Percentiles rank a stretch among this genome's conserved stretches.
phyloP scores from a whole-genome alignment of 2,113 vertebrate genomes.

The Danionella cerebrum region DNA sequence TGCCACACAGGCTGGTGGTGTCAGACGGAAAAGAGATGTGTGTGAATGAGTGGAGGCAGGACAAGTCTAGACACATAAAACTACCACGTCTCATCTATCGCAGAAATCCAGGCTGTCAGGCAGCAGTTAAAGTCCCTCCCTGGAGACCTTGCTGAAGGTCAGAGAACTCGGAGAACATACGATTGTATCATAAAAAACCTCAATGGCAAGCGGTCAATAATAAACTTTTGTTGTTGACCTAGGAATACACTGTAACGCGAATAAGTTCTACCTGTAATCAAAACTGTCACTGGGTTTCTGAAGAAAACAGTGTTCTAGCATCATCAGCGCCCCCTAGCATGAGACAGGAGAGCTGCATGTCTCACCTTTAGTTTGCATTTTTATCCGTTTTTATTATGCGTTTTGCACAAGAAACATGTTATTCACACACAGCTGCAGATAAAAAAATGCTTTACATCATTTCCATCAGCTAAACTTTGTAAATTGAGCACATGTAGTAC shows the following conservation, averaged over 20 bases:
- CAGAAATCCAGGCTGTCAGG: background rate
- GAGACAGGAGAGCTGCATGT: too few relatives aligned
- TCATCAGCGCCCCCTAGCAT: too few relatives aligned
- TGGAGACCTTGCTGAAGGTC: slow-evolving; percentile 10
- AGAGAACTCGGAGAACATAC: background rate
- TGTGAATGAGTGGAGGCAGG: background rate
- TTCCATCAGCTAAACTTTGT: too few relatives aligned
- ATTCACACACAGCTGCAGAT: too few relatives aligned
- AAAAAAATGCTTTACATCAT: too few relatives aligned
- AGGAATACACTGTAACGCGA: background rate
- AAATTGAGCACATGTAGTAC: too few relatives aligned
- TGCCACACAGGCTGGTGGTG: background rate
- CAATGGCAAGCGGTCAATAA: background rate
- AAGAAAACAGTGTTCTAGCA: too few relatives aligned
- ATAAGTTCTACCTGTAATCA: too few relatives aligned
- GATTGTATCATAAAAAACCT: slow-evolving; percentile 21
- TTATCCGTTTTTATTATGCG: too few relatives aligned
- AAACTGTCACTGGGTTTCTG: too few relatives aligned
- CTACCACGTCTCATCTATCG: background rate
- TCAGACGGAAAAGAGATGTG: background rate
- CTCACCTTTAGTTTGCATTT: too few relatives aligned
- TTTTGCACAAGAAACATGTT: too few relatives aligned
- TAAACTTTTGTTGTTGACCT: background rate
- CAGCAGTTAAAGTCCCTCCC: background rate
- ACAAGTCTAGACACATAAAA: slow-evolving; percentile 3